Evolutionary conservation across 2,113 vertebrate genomes (phyloP), one percentile per base, ranked within the genome.

Genomic region (Monarcha castaneiventris): DNA sequence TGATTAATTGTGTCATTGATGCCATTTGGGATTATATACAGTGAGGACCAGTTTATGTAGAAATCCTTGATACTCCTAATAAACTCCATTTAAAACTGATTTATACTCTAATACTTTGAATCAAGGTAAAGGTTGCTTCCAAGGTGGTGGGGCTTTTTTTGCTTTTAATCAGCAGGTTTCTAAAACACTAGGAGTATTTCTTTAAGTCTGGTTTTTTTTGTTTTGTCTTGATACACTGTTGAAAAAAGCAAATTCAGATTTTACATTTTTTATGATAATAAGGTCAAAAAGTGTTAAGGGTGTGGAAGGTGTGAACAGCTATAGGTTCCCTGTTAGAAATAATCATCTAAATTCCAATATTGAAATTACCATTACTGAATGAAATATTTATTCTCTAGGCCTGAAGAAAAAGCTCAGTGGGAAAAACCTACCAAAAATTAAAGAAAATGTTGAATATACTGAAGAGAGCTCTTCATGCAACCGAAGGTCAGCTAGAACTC

Each of bases 401-500:
- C 15, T 2, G 29, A 94, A 77, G 71, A 82, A 67, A 51, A 94
- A 69, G 16, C 19, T 25, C 13, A 3, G 4, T 55, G 68, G 35
- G 41, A 95, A 44, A 33, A 33, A 35, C 4, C 56, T 98, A 74
- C 76, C 43, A 46, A 92, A 94, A 85, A 97, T 98, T 26, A 59
- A 61, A 6, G 98, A 98, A 93, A 88, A 56, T 4, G 32, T n/a
- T 16, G 97, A 97, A 73, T 44, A 33, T 33, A 54, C 52, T 22
- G 9, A 48, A 35, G 72, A 6, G 44, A 84, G 26, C 16, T 29
- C n/a, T 55, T 75, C 68, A 2, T 27, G 10, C 44, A 27, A 2
- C 13, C 48, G 14, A 19, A 98, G 98, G 98, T 98, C 68, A 33
- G 96, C 75, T 58, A 35, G 59, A 91, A 48, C 11, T 68, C 20